Conservation (phyloP, 2,888 invertebrate species). For the Elmis aenea region DNA sequence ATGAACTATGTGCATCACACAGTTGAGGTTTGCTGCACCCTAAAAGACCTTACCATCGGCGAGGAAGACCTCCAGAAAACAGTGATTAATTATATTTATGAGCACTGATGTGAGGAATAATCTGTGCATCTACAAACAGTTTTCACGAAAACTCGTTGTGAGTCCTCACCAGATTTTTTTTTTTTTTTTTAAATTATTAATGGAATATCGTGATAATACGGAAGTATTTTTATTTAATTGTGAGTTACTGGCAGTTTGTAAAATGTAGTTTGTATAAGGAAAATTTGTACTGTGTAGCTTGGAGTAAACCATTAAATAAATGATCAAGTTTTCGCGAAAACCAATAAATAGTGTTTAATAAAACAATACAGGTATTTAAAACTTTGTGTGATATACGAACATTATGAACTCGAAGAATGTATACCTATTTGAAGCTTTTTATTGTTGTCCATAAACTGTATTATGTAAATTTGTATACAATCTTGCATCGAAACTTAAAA, state of each 20-base stretch:
- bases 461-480: conserved; percentile 21
- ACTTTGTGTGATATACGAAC: conserved; percentile 38
- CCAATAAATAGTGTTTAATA: background rate
- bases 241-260: background rate
- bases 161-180: conserved; percentile 10
- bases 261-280: no score
- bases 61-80: conserved; percentile 24
- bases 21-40: conserved; percentile 43
- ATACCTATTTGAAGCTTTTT: conserved; percentile 35
- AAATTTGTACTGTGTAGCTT: no score
- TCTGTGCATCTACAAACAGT: conserved; percentile 6
- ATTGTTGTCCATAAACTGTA: conserved; percentile 35
- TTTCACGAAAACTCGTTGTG: conserved; percentile 9
- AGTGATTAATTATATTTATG: conserved; percentile 15
- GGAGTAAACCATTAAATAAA: no score
- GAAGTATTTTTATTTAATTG: background rate
- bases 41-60: conserved; percentile 30
- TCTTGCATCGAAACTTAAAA: conserved; percentile 13
- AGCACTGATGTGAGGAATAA: conserved; percentile 4
- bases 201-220: no score
- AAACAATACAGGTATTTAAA: conserved; percentile 37
- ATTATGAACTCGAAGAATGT: conserved; percentile 25
- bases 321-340: no score
- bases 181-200: no score
- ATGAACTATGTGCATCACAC: conserved; percentile 56